These are phyloP conservation scores for Lepus oiostolus DNA, from an alignment of 2,797 vertebrate genomes.

Conservation along the genomic window DNA sequence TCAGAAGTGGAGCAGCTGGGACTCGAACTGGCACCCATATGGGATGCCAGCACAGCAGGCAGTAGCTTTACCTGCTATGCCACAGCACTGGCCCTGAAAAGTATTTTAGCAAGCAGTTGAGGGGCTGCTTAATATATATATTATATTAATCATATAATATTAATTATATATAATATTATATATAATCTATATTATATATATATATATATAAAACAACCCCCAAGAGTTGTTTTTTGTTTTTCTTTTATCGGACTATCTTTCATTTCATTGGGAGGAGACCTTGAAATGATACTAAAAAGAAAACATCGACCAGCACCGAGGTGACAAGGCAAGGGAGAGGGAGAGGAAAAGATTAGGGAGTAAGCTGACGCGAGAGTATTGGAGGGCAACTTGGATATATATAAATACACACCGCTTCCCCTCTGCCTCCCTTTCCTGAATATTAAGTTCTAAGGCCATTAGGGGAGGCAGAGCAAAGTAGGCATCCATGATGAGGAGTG, in stretches of 20 bases:
- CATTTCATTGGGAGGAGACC: conserved; percentile 40
- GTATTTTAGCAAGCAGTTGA: too few relatives aligned
- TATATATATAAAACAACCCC: too few relatives aligned
- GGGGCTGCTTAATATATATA: too few relatives aligned
- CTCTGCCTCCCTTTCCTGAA: background rate
- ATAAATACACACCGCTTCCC: background rate
- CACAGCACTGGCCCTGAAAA: too few relatives aligned
- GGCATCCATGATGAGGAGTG: background rate
- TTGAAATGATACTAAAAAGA: conserved; percentile 25
- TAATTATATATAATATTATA: too few relatives aligned
- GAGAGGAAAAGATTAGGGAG: background rate
- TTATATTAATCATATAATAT: too few relatives aligned
- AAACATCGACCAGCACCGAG: conserved; percentile 16
- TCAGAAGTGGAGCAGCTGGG: too few relatives aligned
- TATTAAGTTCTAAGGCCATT: conserved; percentile 6
- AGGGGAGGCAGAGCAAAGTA: background rate
- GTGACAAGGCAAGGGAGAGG: background rate
- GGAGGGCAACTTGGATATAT: background rate
- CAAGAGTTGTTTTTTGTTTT: too few relatives aligned
- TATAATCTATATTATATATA: too few relatives aligned
- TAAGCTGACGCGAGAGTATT: conserved; percentile 21
- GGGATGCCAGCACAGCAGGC: too few relatives aligned
- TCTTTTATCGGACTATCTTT: background rate
- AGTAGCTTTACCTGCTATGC: too few relatives aligned
- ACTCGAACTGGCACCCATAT: too few relatives aligned